phyloP scores from a whole-genome alignment of 1,140 invertebrate genomes.

The Zaprionus nigranus region DNA sequence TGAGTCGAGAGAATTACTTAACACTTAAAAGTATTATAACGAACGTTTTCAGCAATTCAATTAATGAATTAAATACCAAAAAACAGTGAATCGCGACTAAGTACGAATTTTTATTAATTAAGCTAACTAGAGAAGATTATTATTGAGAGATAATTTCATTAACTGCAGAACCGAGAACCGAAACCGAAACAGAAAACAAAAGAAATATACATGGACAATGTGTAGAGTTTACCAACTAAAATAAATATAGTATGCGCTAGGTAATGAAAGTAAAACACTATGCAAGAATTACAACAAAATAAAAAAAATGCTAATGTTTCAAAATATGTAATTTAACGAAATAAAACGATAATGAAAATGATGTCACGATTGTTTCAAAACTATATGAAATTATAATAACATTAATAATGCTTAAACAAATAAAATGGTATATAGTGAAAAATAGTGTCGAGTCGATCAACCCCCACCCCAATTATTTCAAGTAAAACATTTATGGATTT shows the following conservation, averaged over 20 bases:
- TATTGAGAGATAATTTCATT: conserved; percentile 56
- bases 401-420: conserved; percentile 73
- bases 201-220: conserved; percentile 58
- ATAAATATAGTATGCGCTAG: conserved; percentile 61
- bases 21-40: conserved; percentile 68
- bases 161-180: conserved; percentile 12
- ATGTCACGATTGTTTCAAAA: conserved; percentile 57
- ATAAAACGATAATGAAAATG: conserved; percentile 39
- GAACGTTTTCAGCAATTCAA: conserved; percentile 64
- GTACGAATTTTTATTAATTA: conserved; percentile 81
- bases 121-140: conserved; percentile 63
- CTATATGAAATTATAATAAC: conserved; percentile 57
- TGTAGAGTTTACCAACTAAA: conserved; percentile 72
- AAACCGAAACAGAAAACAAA: conserved; percentile 19
- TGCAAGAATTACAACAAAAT: conserved; percentile 44
- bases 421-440: conserved; percentile 71
- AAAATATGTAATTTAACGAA: conserved; percentile 69
- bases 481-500: conserved; percentile 53
- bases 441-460: conserved; percentile 1
- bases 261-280: conserved; percentile 45
- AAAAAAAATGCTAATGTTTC: conserved; percentile 51
- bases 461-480: background rate
- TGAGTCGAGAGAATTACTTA: conserved; percentile 66
- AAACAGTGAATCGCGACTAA: conserved; percentile 72
- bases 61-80: conserved; percentile 13